Base-by-base conservation (phyloP, 2,888 invertebrate genomes). In the Dorcus parallelipipedus region DNA sequence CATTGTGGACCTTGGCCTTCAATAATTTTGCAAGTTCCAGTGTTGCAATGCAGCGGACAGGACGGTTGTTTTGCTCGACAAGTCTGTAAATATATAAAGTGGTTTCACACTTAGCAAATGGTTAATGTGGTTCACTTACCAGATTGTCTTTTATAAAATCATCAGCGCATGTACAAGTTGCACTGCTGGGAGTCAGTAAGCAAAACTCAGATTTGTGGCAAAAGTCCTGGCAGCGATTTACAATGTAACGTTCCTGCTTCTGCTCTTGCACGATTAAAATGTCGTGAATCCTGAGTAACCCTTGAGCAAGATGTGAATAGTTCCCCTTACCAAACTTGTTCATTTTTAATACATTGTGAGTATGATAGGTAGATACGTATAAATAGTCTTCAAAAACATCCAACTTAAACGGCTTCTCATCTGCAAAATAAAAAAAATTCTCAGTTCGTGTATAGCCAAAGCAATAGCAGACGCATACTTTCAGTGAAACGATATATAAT, bases 341-440 rank as follows among this genome's bases (percentile, higher is more conserved):
- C 76, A 89, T 78, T 65, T 83, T 81, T 42, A 86, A 77, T 47
- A 90, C 82, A 61, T 83, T 83, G 69, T 87, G 84, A 51, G 82
- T 81, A 41, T 80, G 83, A 69, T 85, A 86, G 3, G 88, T 83
- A 41, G 87, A 84, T 23, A 90, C 81, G 71, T 86, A 91, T 9
- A 90, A 72, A 59, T 78, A 81, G 69, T 90, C 87, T 74, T 90
- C 90, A 72, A 91, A 90, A 0, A 91, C 83, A 68, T 89, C 90
- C 38, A 91, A 77, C 74, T 86, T 86, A 72, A 83, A 85, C 0
- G 91, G 90, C 71, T 85, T 85, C 64, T 85, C 84, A 62, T 80
- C 82, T 74, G 70, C 69, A 78, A 73, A 49, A 64, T 33, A 38
- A 56, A 9, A 33, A 8, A 20, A 3, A 33, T 33, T 6, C 26